These are phyloP conservation scores for Galerucella pusilla DNA, from an alignment of 2,888 invertebrate species.

Conservation along the genomic window DNA sequence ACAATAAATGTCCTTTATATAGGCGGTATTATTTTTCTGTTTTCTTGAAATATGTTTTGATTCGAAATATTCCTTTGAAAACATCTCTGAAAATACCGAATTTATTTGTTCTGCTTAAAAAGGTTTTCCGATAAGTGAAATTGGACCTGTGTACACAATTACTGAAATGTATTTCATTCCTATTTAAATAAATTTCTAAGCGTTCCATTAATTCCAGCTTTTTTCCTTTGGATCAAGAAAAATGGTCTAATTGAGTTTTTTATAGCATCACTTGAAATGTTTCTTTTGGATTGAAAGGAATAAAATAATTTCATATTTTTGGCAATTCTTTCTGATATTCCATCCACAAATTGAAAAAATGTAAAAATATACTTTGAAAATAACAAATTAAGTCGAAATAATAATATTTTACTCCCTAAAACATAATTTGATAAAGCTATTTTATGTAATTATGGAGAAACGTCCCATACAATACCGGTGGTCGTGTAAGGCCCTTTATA, in stretches of 20 bases:
- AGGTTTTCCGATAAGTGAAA: neutral
- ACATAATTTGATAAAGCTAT: no score
- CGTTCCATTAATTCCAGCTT: neutral
- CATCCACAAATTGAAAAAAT: no score
- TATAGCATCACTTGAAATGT: no score
- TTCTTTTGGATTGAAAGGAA: no score
- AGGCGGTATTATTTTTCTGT: neutral
- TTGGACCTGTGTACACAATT: conserved; percentile 4
- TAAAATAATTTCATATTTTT: no score
- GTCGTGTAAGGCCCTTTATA: no score
- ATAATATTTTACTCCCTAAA: no score
- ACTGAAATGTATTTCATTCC: neutral
- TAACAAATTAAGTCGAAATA: no score
- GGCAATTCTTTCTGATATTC: no score
- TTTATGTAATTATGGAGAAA: no score
- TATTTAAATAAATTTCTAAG: conserved; percentile 1
- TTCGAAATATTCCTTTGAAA: neutral
- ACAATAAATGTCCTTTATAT: neutral
- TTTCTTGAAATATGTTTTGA: neutral
- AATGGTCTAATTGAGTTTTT: neutral
- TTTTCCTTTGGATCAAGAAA: neutral
- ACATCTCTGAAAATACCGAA: neutral
- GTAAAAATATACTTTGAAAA: no score
- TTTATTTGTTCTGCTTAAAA: neutral
- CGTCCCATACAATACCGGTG: no score